A percentile compares a stretch with the other conserved stretches of the same genome.
Evolutionary conservation across 2,888 invertebrate species (phyloP).

Genomic region (Loripinus fragilis): DNA sequence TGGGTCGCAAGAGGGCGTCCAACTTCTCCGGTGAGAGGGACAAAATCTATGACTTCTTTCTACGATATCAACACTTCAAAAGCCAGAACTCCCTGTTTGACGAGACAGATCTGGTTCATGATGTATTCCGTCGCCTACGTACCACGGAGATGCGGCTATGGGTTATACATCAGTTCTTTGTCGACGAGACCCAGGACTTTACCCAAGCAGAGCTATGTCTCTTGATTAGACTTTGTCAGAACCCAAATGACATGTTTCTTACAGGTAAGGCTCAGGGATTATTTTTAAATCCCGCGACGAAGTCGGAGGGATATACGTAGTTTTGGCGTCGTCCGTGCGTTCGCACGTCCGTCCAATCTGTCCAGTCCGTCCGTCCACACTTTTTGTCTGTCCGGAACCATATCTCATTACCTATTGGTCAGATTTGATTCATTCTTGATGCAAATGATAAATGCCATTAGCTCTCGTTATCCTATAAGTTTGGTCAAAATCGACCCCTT

Average conservation of each 20-base stretch:
- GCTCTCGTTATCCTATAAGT: too few species aligned
- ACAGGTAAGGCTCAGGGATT: too few species aligned
- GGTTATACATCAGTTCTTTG: constrained; percentile 75
- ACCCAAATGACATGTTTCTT: constrained; percentile 78
- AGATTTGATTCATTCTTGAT: too few species aligned
- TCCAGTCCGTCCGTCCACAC: too few species aligned
- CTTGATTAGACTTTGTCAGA: constrained; percentile 71
- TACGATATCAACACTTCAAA: constrained; percentile 64
- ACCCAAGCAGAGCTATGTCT: constrained; percentile 79
- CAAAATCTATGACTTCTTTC: constrained; percentile 65
- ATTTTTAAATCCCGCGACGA: too few species aligned
- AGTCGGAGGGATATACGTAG: too few species aligned
- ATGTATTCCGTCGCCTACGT: constrained; percentile 57
- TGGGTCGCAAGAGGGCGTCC: constrained; percentile 73
- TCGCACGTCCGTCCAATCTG: too few species aligned
- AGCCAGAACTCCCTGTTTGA: constrained; percentile 68
- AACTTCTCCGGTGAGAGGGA: constrained; percentile 70
- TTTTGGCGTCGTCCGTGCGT: too few species aligned
- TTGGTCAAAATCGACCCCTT: too few species aligned
- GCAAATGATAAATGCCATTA: too few species aligned
- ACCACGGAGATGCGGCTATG: constrained; percentile 45
- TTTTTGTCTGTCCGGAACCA: too few species aligned
- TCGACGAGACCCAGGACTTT: constrained; percentile 80
- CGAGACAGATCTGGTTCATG: constrained; percentile 70
- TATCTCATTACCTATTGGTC: too few species aligned